A percentile compares a stretch with the other conserved stretches of the same genome.
phyloP scores from a whole-genome alignment of 2,797 vertebrate species.

The Melanotaenia boesemani region DNA sequence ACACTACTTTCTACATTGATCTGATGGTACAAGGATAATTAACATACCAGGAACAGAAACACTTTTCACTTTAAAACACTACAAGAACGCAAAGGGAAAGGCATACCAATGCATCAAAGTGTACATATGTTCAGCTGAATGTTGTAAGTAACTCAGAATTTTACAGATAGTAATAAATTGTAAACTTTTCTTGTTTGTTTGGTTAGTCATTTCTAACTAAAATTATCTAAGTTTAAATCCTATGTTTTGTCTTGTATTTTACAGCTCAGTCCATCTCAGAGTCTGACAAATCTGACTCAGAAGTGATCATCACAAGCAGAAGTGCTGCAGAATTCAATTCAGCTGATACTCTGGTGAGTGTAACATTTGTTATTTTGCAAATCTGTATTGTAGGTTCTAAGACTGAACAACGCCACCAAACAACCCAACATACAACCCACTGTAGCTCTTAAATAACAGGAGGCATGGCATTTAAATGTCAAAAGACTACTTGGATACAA shows the following conservation, averaged over 20 bases:
- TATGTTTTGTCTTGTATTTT: neutral
- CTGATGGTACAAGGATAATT: neutral
- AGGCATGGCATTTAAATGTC: too few species aligned
- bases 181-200: too few species aligned
- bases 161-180: too few species aligned
- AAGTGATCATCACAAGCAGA: conserved; percentile 7
- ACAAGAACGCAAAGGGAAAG: neutral
- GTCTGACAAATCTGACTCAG: neutral
- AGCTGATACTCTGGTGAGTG: conserved; percentile 1
- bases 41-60: conserved; percentile 4
- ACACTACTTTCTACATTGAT: neutral
- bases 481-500: too few species aligned
- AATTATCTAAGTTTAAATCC: neutral
- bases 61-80: neutral
- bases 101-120: neutral
- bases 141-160: neutral
- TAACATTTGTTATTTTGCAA: too few species aligned
- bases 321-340: too few species aligned
- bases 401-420: neutral
- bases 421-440: neutral
- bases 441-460: neutral
- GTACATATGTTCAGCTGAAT: neutral
- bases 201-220: neutral
- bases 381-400: neutral
- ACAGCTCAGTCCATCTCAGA: conserved; percentile 9